Evolutionary conservation across 1,140 invertebrate species (phyloP).

Genomic region (Heliconius eleuchia): DNA sequence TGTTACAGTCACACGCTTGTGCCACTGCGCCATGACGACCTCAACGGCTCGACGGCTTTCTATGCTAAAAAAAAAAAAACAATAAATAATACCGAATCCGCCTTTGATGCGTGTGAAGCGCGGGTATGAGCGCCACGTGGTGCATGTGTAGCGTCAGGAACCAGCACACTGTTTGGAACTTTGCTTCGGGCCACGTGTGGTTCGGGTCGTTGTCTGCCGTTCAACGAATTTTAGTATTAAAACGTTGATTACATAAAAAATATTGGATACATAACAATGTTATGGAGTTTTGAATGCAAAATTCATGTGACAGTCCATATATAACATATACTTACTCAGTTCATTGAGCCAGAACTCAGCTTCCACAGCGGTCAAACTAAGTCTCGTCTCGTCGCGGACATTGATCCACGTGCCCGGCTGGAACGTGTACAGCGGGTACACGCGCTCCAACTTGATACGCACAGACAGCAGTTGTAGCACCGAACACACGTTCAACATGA

Average conservation of each 20-base stretch:
- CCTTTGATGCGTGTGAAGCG: constrained; percentile 93
- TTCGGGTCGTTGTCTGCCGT: constrained; percentile 69
- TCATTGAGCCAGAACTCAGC: constrained; percentile 88
- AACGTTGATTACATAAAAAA: background rate
- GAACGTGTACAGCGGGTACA: constrained; percentile 94
- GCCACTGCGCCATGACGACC: too few species aligned
- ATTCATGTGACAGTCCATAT: too few species aligned
- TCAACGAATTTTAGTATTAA: constrained; percentile 37
- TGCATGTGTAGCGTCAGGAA: constrained; percentile 97
- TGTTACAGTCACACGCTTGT: too few species aligned
- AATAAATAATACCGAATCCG: constrained; percentile 77
- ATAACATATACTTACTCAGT: constrained; percentile 80
- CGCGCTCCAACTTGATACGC: constrained; percentile 92
- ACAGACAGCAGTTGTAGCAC: constrained; percentile 93
- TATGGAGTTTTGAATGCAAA: too few species aligned
- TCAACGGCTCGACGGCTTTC: too few species aligned
- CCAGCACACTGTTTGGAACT: constrained; percentile 98
- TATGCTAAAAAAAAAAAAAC: too few species aligned
- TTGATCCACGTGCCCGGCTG: constrained; percentile 89
- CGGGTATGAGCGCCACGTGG: constrained; percentile 94
- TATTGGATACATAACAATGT: too few species aligned
- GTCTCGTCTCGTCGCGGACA: constrained; percentile 91
- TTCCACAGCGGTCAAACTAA: constrained; percentile 91
- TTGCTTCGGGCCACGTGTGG: constrained; percentile 88
- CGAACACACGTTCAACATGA: constrained; percentile 96